A percentile compares a stretch with the other conserved stretches of the same genome.
phyloP scores from a whole-genome alignment of 2,113 vertebrate species.

The Sterna hirundo region DNA sequence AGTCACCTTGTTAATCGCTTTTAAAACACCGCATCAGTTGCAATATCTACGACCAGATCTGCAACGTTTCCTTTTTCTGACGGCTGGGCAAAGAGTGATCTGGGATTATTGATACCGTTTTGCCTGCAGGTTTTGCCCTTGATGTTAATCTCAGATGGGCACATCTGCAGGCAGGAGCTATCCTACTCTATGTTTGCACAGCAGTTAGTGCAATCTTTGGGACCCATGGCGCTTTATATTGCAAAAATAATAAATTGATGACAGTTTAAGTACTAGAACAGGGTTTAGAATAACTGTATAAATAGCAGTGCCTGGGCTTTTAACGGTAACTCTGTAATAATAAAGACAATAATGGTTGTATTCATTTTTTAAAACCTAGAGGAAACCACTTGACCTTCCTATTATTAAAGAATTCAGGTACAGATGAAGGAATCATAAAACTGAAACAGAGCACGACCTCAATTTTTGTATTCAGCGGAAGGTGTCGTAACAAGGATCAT shows the following conservation, averaged over 20 bases:
- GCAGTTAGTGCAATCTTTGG: not conserved
- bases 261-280: not conserved
- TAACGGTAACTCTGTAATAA: not conserved
- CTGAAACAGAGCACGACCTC: not conserved
- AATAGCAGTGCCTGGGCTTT: not conserved
- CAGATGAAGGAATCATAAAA: not conserved
- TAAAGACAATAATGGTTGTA: not conserved
- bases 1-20: not conserved
- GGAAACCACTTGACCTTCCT: not conserved
- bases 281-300: not conserved
- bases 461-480: not conserved
- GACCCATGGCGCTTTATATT: not conserved
- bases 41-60: accelerated
- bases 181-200: not conserved
- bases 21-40: accelerated
- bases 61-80: not conserved
- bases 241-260: not conserved
- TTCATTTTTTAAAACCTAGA: not conserved
- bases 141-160: not conserved
- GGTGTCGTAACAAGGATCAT: not conserved
- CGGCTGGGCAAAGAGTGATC: not conserved
- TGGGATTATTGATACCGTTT: not conserved
- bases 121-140: not conserved
- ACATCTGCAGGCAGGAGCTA: not conserved
- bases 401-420: not conserved